A percentile compares a stretch with the other conserved stretches of the same genome.
phyloP scores from a whole-genome alignment of 2,113 vertebrate species.

The Sus scrofa region T2T-Sscrofa CM000824.6:221442001-221442500 shows the following conservation, averaged over 20 bases:
- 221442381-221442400: neutral
- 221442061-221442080: neutral
- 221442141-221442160: neutral
- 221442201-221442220: neutral
- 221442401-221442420: neutral
- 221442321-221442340: neutral
- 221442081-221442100: neutral
- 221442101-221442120: neutral
- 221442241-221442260: neutral
- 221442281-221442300: slow-evolving; percentile 18
- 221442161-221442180: neutral
- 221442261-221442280: neutral
- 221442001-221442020: neutral
- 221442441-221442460: neutral
- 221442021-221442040: neutral
- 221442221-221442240: neutral
- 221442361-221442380: neutral
- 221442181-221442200: neutral
- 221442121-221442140: neutral
- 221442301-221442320: slow-evolving; percentile 19
- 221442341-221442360: neutral
- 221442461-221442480: neutral
- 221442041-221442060: neutral
- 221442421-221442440: neutral
- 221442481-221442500: neutral